Base-by-base conservation (phyloP, 1,140 invertebrate genomes). In the Macrocentrus cingulum region DNA sequence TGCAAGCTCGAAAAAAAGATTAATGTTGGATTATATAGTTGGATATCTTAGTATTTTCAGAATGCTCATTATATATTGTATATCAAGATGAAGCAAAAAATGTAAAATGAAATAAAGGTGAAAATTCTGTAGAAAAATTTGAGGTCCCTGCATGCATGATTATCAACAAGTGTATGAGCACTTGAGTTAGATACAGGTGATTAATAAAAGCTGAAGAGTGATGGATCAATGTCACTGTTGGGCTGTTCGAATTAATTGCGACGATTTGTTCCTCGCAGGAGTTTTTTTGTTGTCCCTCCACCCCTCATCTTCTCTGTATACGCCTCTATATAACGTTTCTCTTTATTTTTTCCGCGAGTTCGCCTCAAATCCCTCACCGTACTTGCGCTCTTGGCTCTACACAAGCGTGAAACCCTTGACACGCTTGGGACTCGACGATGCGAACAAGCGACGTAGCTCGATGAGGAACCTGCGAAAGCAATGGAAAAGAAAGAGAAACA, bases 241-340 rank as follows among this genome's bases (percentile, higher is more conserved):
- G 34, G 11, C 13, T 54, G 53, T 54, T 64, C 62, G 62, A 66
- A 67, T 67, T 69, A 70, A 70, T 70, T 60, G 66, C 45, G 37
- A 45, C 62, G 59, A 70, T 70, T 70, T 62, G 60, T 62, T 55
- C 25, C 41, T 61, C 48, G 36, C n/a, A n/a, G n/a, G n/a, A n/a
- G n/a, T 42, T 16, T 49, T 50, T 57, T 49, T 45, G 25, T 46
- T 52, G 53, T 34, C 34, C 42, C 16, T 34, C 20, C 7, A 16
- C 18, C n/a, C 50, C 11, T 22, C 22, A 32, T 36, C 50, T 18
- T 37, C 44, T 56, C 42, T 42, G 48, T 50, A 20, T 15, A 51
- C 48, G 15, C 29, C n/a, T 13, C 39, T 44, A 22, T 51, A 16
- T 36, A 23, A 13, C 36, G 23, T 18, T 18, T 25, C 32, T 29